phyloP scores from a whole-genome alignment of 2,113 vertebrate genomes.

The Regulus satrapa region DNA sequence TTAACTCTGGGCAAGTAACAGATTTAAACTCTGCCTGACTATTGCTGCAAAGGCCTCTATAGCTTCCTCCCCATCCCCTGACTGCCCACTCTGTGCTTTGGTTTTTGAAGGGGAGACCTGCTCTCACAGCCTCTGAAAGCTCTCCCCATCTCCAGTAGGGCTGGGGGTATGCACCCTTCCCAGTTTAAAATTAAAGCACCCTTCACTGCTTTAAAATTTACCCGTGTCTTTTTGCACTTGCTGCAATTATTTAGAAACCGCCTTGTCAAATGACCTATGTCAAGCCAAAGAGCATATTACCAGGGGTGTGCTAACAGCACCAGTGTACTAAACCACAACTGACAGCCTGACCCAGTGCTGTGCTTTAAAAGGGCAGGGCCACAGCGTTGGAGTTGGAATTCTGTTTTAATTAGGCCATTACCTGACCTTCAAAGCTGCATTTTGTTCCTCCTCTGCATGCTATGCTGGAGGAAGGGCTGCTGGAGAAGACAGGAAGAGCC shows the following conservation, averaged over 20 bases:
- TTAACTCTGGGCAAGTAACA: background rate
- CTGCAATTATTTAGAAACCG: slow-evolving; percentile 46
- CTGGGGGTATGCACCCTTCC: background rate
- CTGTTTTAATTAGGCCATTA: slow-evolving; percentile 41
- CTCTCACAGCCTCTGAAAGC: background rate
- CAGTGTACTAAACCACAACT: background rate
- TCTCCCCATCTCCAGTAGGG: background rate
- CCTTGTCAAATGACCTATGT: slow-evolving; percentile 30
- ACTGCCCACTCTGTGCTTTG: background rate
- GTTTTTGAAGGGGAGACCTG: background rate
- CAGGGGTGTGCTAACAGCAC: background rate
- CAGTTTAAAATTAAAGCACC: no score
- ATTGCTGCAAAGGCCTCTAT: background rate
- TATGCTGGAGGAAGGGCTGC: slow-evolving; percentile 15
- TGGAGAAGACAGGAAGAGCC: slow-evolving; percentile 44
- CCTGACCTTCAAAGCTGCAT: slow-evolving; percentile 43
- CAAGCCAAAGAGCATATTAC: background rate
- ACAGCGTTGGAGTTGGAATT: background rate
- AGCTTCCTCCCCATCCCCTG: background rate
- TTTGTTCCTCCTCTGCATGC: slow-evolving; percentile 23
- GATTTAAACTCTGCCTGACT: background rate
- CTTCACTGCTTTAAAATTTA: background rate
- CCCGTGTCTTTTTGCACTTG: background rate
- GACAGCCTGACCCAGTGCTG: slow-evolving; percentile 6
- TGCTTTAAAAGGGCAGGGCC: background rate